phyloP scores from a whole-genome alignment of 1,140 invertebrate genomes.

The Drosophila pseudoananassae region DNA sequence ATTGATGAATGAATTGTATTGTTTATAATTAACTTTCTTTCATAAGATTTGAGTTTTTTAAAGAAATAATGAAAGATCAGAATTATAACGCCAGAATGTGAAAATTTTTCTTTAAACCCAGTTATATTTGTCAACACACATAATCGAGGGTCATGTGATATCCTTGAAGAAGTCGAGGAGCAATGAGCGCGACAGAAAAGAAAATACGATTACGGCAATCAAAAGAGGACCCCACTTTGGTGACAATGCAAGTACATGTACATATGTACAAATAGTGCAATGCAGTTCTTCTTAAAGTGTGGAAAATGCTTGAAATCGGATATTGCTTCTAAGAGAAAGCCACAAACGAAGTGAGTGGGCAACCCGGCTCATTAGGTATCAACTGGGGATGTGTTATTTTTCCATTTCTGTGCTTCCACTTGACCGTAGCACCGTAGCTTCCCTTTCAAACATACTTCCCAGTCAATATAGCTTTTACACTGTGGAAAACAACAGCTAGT shows the following conservation, averaged over 20 bases:
- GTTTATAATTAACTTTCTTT: too few species aligned
- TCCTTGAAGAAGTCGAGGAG: slow-evolving; percentile 54
- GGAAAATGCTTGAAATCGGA: slow-evolving; percentile 49
- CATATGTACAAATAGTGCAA: slow-evolving; percentile 3
- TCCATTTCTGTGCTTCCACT: slow-evolving; percentile 30
- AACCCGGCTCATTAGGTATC: slow-evolving; percentile 57
- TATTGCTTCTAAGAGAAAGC: slow-evolving; percentile 54
- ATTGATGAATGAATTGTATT: too few species aligned
- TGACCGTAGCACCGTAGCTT: slow-evolving; percentile 7
- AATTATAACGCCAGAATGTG: background rate
- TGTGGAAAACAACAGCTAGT: background rate
- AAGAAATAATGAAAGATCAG: too few species aligned
- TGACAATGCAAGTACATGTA: background rate
- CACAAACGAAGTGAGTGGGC: slow-evolving; percentile 11
- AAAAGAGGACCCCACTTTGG: slow-evolving; percentile 27
- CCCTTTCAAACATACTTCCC: slow-evolving; percentile 1
- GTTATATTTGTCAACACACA: background rate
- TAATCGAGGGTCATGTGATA: slow-evolving; percentile 54
- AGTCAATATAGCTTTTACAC: slow-evolving; percentile 6
- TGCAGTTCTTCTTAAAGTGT: slow-evolving; percentile 4
- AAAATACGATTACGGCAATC: slow-evolving; percentile 29
- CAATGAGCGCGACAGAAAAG: slow-evolving; percentile 15
- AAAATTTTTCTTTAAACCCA: background rate
- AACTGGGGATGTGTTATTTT: slow-evolving; percentile 46
- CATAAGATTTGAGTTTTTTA: too few species aligned